Base-by-base conservation (phyloP, 1,140 invertebrate genomes). In the Laupala kohalensis region DNA sequence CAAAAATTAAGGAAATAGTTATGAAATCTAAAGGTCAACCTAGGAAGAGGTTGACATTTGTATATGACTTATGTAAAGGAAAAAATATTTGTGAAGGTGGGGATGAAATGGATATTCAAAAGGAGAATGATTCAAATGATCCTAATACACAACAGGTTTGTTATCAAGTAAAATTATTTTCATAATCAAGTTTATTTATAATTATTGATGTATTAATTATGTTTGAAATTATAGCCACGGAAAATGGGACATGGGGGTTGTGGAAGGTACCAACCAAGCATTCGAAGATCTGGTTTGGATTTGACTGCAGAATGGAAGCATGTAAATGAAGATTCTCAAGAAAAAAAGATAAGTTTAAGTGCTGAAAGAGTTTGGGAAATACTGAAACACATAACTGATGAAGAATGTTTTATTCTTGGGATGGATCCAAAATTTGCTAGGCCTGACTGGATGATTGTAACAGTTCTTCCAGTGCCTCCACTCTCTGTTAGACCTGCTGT, bases 401-500 rank as follows among this genome's bases (percentile, higher is more conserved):
- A 99, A 78, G 97, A 99, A 78, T 96, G 94, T 74, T 90, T 93
- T 73, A 92, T 98, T 68, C 81, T 99, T 67, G 97, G 96, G 67
- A 96, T 97, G 93, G 94, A 97, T 79, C 93, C 94, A 0, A 94
- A 94, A 79, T 98, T 90, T 83, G 93, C 97, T 0, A 85, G 97
- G 68, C 98, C 98, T 15, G 97, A 99, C 85, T 99, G 97, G 97
- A 99, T 99, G 97, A 92, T 99, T 66, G 85, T 97, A 3, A 98
- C 97, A 6, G 95, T 98, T 5, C 81, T 99, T 69, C 97, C 98
- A 6, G 98, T 99, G 0, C 97, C 98, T 13, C 97, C 98, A 4
- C 80, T 99, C 6, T 88, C 92, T 2, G 91, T 66, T 0, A 85
- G 97, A 76, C 98, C 98, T 1, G 96, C 97, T 68, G 97, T 99